Evolutionary conservation across 1,140 invertebrate species (phyloP).

Genomic region (Drosophila dunni): DNA sequence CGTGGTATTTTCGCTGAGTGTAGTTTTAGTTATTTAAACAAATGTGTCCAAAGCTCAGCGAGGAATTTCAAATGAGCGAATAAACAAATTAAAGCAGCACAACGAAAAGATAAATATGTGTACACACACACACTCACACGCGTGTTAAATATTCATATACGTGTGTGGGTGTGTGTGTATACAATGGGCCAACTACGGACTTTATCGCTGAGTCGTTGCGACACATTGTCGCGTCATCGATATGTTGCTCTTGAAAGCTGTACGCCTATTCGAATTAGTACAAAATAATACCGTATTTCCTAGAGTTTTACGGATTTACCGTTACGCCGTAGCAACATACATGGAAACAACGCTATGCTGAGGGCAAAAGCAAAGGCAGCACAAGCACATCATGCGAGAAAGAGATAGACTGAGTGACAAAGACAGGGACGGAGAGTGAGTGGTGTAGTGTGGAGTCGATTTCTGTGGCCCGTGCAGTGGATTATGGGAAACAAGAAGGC

Average conservation of each 20-base stretch:
- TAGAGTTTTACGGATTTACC: slow-evolving; percentile 77
- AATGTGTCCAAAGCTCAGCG: slow-evolving; percentile 61
- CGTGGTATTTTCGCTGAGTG: slow-evolving; percentile 27
- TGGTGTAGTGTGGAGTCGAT: background rate
- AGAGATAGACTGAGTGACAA: background rate
- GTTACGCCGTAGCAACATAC: slow-evolving; percentile 64
- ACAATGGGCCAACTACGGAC: slow-evolving; percentile 25
- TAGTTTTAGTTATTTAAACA: slow-evolving; percentile 56
- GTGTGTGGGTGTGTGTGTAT: background rate
- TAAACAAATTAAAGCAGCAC: slow-evolving; percentile 67
- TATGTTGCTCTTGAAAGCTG: slow-evolving; percentile 54
- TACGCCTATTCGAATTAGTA: slow-evolving; percentile 80
- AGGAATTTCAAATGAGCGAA: slow-evolving; percentile 53
- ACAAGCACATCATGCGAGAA: no score
- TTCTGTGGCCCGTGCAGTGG: slow-evolving; percentile 35
- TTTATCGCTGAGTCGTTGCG: slow-evolving; percentile 36
- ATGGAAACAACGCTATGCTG: slow-evolving; percentile 41
- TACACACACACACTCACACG: background rate
- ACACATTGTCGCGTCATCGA: background rate
- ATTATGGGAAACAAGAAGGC: slow-evolving; percentile 48
- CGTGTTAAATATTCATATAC: background rate
- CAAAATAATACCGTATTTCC: slow-evolving; percentile 83
- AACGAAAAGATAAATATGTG: slow-evolving; percentile 32
- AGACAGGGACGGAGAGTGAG: background rate
- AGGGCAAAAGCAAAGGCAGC: slow-evolving; percentile 10